phyloP scores from a whole-genome alignment of 2,113 vertebrate species.

The Irena cyanogastra region DNA sequence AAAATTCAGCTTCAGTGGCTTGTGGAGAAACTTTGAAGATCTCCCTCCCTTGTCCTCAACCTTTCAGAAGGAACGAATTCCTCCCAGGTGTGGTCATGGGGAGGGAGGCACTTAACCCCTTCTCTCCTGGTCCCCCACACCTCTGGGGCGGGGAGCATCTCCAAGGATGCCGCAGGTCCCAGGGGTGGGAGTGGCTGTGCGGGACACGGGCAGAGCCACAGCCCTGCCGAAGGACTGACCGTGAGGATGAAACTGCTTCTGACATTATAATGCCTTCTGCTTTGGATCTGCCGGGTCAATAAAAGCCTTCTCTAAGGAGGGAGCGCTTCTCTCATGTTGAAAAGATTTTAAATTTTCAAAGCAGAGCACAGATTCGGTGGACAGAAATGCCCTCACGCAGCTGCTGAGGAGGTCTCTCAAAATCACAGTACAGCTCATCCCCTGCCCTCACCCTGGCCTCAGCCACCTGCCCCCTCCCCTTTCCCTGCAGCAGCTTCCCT shows the following conservation, averaged over 20 bases:
- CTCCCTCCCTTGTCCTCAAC: background rate
- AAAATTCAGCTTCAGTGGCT: slow-evolving; percentile 1
- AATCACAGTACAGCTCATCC: background rate
- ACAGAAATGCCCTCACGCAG: background rate
- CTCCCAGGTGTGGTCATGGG: accelerated
- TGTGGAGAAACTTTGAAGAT: slow-evolving; percentile 28
- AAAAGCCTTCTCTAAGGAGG: background rate
- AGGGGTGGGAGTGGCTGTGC: accelerated
- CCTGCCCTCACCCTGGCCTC: background rate
- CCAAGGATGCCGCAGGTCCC: background rate
- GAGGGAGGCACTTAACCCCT: background rate
- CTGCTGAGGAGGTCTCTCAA: background rate
- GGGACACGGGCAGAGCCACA: accelerated
- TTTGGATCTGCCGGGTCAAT: background rate
- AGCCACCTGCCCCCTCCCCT: background rate
- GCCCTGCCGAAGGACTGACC: background rate
- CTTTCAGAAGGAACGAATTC: background rate
- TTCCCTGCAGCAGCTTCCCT: background rate
- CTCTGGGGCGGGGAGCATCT: background rate
- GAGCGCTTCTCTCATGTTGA: background rate
- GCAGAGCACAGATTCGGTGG: background rate
- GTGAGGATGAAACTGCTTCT: background rate
- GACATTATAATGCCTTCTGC: accelerated
- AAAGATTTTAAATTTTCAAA: slow-evolving; percentile 15
- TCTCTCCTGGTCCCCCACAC: accelerated